Evolutionary conservation across 2,888 invertebrate species (phyloP).

Genomic region (Allolobophora icterica): DNA sequence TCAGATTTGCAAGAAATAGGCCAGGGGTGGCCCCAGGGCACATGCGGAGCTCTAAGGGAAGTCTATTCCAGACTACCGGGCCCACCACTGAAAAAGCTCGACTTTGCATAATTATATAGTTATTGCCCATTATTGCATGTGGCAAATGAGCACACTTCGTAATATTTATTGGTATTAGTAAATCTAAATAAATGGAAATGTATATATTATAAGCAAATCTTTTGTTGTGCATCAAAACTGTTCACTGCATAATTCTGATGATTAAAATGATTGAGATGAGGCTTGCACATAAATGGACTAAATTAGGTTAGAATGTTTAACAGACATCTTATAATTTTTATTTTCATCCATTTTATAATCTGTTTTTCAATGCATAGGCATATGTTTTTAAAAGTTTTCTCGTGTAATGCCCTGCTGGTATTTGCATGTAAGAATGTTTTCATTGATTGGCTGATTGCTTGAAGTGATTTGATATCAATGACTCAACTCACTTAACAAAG

Average conservation of each 20-base stretch:
- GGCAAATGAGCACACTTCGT: background rate
- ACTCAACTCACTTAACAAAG: background rate
- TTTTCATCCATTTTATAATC: background rate
- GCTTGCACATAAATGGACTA: background rate
- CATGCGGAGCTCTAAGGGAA: too few species aligned
- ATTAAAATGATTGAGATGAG: background rate
- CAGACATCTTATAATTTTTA: background rate
- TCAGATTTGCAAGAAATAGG: too few species aligned
- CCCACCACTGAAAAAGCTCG: too few species aligned
- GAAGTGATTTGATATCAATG: background rate
- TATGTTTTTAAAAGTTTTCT: background rate
- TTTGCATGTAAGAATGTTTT: background rate
- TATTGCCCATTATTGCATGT: background rate
- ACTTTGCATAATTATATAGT: background rate
- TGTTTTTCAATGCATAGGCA: background rate
- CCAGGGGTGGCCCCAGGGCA: too few species aligned
- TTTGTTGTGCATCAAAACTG: background rate
- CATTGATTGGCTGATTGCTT: background rate
- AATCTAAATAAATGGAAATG: background rate
- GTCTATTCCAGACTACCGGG: too few species aligned
- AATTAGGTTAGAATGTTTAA: background rate
- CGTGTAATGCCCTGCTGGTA: background rate
- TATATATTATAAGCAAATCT: background rate
- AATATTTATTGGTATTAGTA: background rate
- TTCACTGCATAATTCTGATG: background rate